These are phyloP conservation scores for Decapterus maruadsi DNA, from an alignment of 2,797 vertebrate species.

Conservation along the genomic window DNA sequence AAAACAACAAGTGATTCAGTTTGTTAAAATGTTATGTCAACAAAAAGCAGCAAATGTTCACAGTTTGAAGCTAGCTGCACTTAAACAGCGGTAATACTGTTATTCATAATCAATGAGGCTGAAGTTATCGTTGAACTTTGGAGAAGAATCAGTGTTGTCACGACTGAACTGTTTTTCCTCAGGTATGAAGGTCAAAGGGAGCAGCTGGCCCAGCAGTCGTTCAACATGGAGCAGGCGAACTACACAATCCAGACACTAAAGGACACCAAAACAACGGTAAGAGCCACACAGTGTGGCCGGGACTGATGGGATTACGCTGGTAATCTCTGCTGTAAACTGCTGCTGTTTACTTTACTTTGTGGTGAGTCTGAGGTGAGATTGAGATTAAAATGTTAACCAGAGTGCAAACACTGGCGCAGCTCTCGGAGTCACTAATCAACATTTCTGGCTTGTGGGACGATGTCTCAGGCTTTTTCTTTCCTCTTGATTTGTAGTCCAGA, in stretches of 20 bases:
- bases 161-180: constrained; percentile 27
- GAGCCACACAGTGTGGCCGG: background rate
- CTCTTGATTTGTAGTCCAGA: background rate
- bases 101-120: background rate
- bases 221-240: constrained; percentile 99
- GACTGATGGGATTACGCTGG: background rate
- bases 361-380: background rate
- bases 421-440: background rate
- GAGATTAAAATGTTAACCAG: background rate
- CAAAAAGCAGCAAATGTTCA: background rate
- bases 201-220: constrained; percentile 96
- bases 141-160: background rate
- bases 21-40: too few species aligned
- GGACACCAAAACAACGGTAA: constrained; percentile 98
- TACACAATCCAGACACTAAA: constrained; percentile 98
- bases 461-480: background rate
- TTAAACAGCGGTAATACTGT: background rate
- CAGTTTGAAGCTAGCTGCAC: background rate
- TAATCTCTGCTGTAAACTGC: too few species aligned
- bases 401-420: background rate
- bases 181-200: constrained; percentile 99
- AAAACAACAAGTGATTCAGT: background rate
- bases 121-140: background rate
- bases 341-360: too few species aligned
- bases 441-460: background rate